Evolutionary conservation across 2,888 invertebrate species (phyloP).

Genomic region (Archaeoteleia sp.): DNA sequence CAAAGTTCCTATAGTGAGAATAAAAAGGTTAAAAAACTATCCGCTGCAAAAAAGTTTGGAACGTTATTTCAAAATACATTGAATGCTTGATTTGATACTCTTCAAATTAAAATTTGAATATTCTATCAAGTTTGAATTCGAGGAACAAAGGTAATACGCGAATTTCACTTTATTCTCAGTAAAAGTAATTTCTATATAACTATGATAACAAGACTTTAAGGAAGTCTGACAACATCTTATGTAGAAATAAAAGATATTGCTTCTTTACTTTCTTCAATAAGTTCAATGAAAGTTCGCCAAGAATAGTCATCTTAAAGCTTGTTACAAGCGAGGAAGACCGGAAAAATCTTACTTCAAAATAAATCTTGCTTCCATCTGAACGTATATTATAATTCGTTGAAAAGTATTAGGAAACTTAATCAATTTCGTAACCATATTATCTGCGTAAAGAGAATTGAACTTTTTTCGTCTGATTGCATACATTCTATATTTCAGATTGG

Average conservation of each 20-base stretch:
- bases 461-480: slow-evolving; percentile 37
- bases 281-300: slow-evolving; percentile 45
- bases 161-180: slow-evolving; percentile 37
- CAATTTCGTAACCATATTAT: slow-evolving; percentile 46
- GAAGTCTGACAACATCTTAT: slow-evolving; percentile 49
- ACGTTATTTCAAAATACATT: slow-evolving; percentile 30
- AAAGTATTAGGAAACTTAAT: slow-evolving; percentile 45
- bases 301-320: slow-evolving; percentile 44
- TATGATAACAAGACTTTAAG: slow-evolving; percentile 49
- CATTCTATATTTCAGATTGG: slow-evolving; percentile 18
- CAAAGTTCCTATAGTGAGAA: slow-evolving; percentile 35
- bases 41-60: slow-evolving; percentile 20
- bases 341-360: slow-evolving; percentile 48
- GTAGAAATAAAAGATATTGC: slow-evolving; percentile 48
- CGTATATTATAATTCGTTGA: slow-evolving; percentile 48
- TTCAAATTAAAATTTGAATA: slow-evolving; percentile 43
- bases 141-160: slow-evolving; percentile 39
- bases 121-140: slow-evolving; percentile 31
- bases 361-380: slow-evolving; percentile 40
- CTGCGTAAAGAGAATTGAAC: slow-evolving; percentile 28
- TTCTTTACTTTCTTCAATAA: slow-evolving; percentile 46
- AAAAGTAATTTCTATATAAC: slow-evolving; percentile 47
- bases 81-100: slow-evolving; percentile 44
- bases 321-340: slow-evolving; percentile 41
- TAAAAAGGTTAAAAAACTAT: slow-evolving; percentile 36